Base-by-base conservation (phyloP, 2,888 invertebrate genomes). In the Thumatha senex region DNA sequence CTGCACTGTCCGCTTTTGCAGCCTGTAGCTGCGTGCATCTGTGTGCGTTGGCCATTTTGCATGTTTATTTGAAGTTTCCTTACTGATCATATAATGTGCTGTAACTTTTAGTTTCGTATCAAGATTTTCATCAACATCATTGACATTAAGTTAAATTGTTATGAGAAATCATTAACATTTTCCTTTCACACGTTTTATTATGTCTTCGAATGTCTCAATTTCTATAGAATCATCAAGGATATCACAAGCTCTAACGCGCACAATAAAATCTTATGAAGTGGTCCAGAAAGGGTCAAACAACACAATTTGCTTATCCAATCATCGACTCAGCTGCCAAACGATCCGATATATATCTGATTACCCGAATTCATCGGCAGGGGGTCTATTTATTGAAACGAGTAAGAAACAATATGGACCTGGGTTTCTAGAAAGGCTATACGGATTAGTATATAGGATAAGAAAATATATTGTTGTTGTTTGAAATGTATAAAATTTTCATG, bases 231-330 rank as follows among this genome's bases (percentile, higher is more conserved):
- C 29, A 11, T 14, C 14, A 39, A 48, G 35, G 42, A 42, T 38
- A 30, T 34, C 42, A 30, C 40, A 36, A 42, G 29, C 24, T 39
- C 33, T 34, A 39, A 48, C 39, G 48, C 33, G 39, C 14, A 43
- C 33, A 48, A 47, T 46, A 41, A 8, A 15, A 48, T 15, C 31
- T 30, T 42, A 41, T 40, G n/a, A 11, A 48, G 35, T 14, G 29
- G 29, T 54, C 46, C 41, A 42, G 39, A 63, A 58, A 63, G 59
- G 51, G 18, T 63, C 53, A 58, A 33, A 31, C 42, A 40, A 42
- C 38, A 39, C 40, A 48, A 24, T 48, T 46, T 44, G 12, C 43
- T 51, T 40, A 38, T 46, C 43, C 51, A 63, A 63, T 58, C 56
- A 48, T 46, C 59, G 53, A 56, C 53, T 63, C 54, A 54, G 29